A percentile compares a stretch with the other conserved stretches of the same genome.
These are phyloP conservation scores for Atherinomorus stipes DNA, from an alignment of 2,113 vertebrate species.

Conservation along the genomic window DNA sequence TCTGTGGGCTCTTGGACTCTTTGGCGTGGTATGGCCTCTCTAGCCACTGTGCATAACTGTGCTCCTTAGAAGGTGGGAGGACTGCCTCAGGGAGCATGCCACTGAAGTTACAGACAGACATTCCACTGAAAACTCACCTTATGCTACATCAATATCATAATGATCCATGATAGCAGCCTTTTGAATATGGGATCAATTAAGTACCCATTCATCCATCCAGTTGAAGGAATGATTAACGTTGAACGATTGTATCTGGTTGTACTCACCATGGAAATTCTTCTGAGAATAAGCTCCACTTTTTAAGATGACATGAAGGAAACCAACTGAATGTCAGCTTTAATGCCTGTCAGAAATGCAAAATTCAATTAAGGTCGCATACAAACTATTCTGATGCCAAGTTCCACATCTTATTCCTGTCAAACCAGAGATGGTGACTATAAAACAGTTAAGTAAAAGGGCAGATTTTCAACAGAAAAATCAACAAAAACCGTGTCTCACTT, in stretches of 20 bases:
- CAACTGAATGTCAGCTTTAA: conserved; percentile 87
- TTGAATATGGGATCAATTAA: no score
- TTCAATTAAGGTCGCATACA: background rate
- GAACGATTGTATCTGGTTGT: background rate
- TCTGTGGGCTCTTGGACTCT: conserved; percentile 34
- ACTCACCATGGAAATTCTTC: conserved; percentile 85
- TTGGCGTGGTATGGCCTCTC: conserved; percentile 77
- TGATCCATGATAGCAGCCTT: no score
- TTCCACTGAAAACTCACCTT: background rate
- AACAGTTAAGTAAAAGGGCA: background rate
- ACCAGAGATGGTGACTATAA: background rate
- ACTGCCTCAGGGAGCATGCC: conserved; percentile 90
- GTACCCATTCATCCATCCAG: no score
- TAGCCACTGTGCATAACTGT: conserved; percentile 92
- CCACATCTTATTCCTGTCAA: background rate
- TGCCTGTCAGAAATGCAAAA: conserved; percentile 75
- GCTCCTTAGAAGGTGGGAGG: conserved; percentile 90
- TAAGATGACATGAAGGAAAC: conserved; percentile 85
- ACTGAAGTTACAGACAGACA: conserved; percentile 60
- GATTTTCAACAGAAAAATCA: background rate
- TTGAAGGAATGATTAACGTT: background rate
- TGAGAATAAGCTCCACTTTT: conserved; percentile 81
- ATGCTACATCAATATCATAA: background rate
- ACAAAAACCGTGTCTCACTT: conserved; percentile 55
- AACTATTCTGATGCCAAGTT: background rate